phyloP scores from a whole-genome alignment of 2,797 vertebrate genomes.

The Parauchenoglanis ngamensis region DNA sequence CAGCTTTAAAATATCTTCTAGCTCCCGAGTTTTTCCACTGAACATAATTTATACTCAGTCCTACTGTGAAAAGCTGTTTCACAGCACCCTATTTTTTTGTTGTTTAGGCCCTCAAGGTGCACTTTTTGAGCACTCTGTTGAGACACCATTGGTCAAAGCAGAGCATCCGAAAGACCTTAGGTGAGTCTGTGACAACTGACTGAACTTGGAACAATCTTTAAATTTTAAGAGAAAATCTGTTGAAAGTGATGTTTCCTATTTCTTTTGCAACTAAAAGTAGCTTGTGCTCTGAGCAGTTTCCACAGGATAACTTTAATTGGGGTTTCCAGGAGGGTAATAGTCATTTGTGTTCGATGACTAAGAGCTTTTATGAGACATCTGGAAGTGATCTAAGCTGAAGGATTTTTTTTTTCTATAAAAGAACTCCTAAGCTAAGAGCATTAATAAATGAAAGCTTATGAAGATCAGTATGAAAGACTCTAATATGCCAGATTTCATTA shows the following conservation, averaged over 20 bases:
- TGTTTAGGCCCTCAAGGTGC: constrained; percentile 75
- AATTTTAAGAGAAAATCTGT: neutral
- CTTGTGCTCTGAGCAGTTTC: neutral
- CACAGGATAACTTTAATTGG: neutral
- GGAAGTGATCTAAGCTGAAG: neutral
- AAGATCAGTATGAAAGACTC: neutral
- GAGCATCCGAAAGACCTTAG: constrained; percentile 86
- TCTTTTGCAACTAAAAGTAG: neutral
- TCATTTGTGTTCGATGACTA: constrained; percentile 18
- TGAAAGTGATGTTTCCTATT: neutral
- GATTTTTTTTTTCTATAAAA: neutral
- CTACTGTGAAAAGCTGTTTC: neutral
- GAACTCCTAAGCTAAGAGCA: neutral
- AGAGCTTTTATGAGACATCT: neutral
- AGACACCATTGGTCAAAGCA: constrained; percentile 84
- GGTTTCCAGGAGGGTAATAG: neutral
- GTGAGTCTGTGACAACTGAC: constrained; percentile 68
- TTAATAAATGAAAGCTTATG: neutral
- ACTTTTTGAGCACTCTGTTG: constrained; percentile 92
- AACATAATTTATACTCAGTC: neutral
- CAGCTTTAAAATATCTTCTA: neutral
- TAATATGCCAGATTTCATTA: neutral
- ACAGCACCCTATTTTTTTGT: neutral
- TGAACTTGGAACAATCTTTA: neutral
- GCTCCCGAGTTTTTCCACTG: neutral